Evolutionary conservation across 1,140 invertebrate species (phyloP), one percentile per base, ranked within the genome.

Genomic region (Drosophila sp.): DNA sequence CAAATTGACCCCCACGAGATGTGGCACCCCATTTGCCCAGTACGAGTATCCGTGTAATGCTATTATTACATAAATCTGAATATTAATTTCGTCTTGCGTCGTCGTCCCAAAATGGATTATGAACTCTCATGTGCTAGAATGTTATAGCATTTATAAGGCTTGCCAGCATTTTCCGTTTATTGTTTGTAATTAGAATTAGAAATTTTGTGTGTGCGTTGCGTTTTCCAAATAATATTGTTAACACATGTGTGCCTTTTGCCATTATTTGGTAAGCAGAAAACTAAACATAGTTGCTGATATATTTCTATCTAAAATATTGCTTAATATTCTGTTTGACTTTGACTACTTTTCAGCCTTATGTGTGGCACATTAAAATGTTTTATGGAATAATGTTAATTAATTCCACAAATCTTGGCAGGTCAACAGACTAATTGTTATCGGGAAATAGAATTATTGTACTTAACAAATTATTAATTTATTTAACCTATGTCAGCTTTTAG

Each of bases 31-130:
- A 69, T 66, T 70, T 70, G 2, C 25, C 3, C 16, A 51, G 54
- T 50, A 38, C 11, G 34, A 43, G 38, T 38, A 51, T 27, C 29
- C 66, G 45, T 72, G 46, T 72, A 77, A 86, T 84, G 77, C 77
- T 84, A 84, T 84, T 84, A 86, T 86, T 86, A 86, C 81, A 84
- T 84, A 86, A 84, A 84, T 84, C 81, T 80, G 81, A 86, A 84
- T 84, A 84, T 84, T 84, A 84, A 84, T 84, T 86, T 71, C 54
- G 64, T 45, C 21, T 14, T 32, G 9, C 21, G 21, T 21, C 21
- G 21, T 21, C 21, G 21, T 1, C 21, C 40, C 34, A 27, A 38
- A 64, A 74, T 73, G 80, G 80, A 84, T 80, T 84, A 84, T 84
- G 81, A 84, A 84, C 67, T 76, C 72, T 51, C 21, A n/a, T 48